phyloP scores from a whole-genome alignment of 2,888 invertebrate genomes.

The Troilus luridus region DNA sequence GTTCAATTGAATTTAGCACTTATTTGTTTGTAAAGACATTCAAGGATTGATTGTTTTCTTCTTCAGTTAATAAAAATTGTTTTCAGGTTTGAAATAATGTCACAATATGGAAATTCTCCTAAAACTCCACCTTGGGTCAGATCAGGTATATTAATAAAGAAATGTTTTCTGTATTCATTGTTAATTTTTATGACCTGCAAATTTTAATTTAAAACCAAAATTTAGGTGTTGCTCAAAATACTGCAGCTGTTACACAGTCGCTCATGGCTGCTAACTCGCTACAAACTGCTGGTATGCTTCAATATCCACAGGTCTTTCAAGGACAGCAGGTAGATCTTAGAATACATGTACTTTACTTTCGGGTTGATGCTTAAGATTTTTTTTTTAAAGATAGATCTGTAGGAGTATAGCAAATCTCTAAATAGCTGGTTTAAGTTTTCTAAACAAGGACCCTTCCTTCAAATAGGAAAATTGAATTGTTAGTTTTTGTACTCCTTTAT shows the following conservation, averaged over 20 bases:
- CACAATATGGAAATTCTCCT: constrained; percentile 65
- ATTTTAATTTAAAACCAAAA: constrained; percentile 59
- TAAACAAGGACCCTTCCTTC: background rate
- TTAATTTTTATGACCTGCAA: background rate
- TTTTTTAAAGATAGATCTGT: background rate
- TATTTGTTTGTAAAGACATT: background rate
- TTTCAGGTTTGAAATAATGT: constrained; percentile 62
- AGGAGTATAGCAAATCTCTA: background rate
- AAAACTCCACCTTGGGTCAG: constrained; percentile 90
- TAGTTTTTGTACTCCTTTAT: no score
- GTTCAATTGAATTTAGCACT: background rate
- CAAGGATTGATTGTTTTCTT: background rate
- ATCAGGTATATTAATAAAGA: constrained; percentile 60
- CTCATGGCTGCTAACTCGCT: constrained; percentile 62
- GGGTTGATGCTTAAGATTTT: background rate
- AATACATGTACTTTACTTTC: background rate
- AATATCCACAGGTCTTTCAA: constrained; percentile 65
- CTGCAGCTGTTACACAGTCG: constrained; percentile 67
- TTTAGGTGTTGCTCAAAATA: constrained; percentile 59
- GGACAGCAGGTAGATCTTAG: constrained; percentile 63
- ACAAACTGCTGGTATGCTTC: constrained; percentile 62
- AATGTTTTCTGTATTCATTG: background rate
- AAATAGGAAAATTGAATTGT: background rate
- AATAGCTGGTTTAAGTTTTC: background rate
- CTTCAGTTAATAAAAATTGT: constrained; percentile 2